phyloP scores from a whole-genome alignment of 2,113 vertebrate species.

The Microtus montanus region DNA sequence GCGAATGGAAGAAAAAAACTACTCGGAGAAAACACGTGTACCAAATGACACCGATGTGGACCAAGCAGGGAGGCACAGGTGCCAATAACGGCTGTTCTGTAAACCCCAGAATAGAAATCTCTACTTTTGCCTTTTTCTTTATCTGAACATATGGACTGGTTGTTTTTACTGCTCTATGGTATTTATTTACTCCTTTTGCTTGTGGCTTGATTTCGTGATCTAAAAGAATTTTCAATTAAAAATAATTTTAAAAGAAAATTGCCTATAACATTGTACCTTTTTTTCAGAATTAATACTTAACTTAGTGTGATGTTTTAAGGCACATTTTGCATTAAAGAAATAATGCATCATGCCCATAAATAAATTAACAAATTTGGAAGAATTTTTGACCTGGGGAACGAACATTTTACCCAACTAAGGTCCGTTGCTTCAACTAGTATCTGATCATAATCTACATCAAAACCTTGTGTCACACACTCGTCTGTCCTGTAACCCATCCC shows the following conservation, averaged over 20 bases:
- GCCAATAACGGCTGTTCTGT: not conserved
- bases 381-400: not conserved
- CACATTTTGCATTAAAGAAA: not conserved
- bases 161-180: not conserved
- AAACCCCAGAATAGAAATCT: conserved; percentile 27
- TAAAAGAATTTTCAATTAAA: not conserved
- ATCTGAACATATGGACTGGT: not conserved
- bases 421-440: conserved; percentile 51
- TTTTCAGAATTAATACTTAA: not conserved
- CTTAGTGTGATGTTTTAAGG: not conserved
- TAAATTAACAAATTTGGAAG: not conserved
- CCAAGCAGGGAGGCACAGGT: not conserved
- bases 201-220: not conserved
- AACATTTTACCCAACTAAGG: not conserved
- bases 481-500: not conserved
- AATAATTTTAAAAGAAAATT: not conserved
- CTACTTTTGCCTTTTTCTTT: not conserved
- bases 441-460: conserved; percentile 49
- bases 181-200: conserved; percentile 19
- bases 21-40: conserved; percentile 52
- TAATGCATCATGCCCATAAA: not conserved
- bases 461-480: not conserved
- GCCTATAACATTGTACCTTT: not conserved
- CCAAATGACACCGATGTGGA: conserved; percentile 61
- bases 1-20: conserved; percentile 66